These are phyloP conservation scores for Calosoma granatense DNA, from an alignment of 1,140 invertebrate species.

Conservation along the genomic window DNA sequence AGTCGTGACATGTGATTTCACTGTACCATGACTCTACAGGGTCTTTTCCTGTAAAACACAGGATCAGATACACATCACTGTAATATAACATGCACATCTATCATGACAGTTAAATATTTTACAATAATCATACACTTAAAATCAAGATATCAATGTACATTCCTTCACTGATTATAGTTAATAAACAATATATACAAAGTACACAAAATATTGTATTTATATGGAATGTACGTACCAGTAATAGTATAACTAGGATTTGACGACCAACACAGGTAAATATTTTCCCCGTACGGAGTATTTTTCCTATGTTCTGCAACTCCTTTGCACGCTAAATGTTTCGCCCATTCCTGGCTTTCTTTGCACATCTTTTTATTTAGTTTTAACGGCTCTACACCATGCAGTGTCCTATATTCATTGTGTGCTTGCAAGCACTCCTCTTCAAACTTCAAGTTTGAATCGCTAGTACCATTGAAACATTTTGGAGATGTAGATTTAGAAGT, in stretches of 20 bases:
- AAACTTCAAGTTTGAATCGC: constrained; percentile 37
- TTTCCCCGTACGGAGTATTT: constrained; percentile 69
- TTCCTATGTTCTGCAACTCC: constrained; percentile 64
- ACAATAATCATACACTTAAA: too few relatives aligned
- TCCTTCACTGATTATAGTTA: too few relatives aligned
- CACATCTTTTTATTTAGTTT: constrained; percentile 59
- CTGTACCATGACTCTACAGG: constrained; percentile 65
- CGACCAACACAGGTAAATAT: constrained; percentile 67
- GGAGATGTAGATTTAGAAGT: constrained; percentile 8
- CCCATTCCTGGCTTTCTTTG: constrained; percentile 74
- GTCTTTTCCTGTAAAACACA: constrained; percentile 32
- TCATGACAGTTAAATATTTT: too few relatives aligned
- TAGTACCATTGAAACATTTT: background rate
- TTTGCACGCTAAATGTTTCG: constrained; percentile 55
- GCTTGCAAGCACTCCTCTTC: constrained; percentile 53
- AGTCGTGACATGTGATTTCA: constrained; percentile 48
- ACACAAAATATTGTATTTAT: background rate
- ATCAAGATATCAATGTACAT: too few relatives aligned
- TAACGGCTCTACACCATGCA: constrained; percentile 58
- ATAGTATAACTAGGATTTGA: constrained; percentile 58
- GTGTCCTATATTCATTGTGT: constrained; percentile 64
- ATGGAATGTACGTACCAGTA: constrained; percentile 34
- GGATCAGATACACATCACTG: too few relatives aligned
- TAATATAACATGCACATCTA: too few relatives aligned
- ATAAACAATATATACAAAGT: too few relatives aligned